phyloP scores from a whole-genome alignment of 2,113 vertebrate genomes.

The Equus przewalskii region DNA sequence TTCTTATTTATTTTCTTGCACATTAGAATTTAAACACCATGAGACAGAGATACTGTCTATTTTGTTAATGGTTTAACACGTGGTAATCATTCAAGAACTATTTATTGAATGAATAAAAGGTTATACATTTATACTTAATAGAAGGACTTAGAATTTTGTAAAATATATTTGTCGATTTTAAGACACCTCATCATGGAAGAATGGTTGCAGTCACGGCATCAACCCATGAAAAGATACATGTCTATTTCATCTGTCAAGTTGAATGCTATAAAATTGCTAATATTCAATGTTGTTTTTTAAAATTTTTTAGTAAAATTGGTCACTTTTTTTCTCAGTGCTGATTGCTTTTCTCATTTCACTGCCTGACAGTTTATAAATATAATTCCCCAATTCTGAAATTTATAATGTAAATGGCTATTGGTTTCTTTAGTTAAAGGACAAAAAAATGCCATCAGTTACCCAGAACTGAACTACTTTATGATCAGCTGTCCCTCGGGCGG shows the following conservation, averaged over 20 bases:
- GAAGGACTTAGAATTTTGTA: neutral
- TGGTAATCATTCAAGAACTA: neutral
- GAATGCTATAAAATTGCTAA: neutral
- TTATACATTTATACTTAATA: neutral
- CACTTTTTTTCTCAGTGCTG: neutral
- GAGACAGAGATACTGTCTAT: neutral
- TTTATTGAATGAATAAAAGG: neutral
- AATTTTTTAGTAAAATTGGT: neutral
- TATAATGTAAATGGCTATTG: neutral
- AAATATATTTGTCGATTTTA: neutral
- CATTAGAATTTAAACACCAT: neutral
- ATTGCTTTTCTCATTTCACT: neutral
- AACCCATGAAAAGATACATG: neutral
- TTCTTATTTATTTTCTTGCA: neutral
- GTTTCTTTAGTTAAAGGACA: neutral
- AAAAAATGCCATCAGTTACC: neutral
- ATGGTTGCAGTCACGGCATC: neutral
- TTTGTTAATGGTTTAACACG: neutral
- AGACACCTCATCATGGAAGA: neutral
- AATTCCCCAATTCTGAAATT: neutral
- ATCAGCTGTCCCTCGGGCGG: rapidly evolving
- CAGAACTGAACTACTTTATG: neutral
- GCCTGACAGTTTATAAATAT: neutral
- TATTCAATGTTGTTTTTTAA: neutral
- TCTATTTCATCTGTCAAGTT: neutral